Base-by-base conservation (phyloP, 2,797 vertebrate genomes). In the Neopelma chrysocephalum region DNA sequence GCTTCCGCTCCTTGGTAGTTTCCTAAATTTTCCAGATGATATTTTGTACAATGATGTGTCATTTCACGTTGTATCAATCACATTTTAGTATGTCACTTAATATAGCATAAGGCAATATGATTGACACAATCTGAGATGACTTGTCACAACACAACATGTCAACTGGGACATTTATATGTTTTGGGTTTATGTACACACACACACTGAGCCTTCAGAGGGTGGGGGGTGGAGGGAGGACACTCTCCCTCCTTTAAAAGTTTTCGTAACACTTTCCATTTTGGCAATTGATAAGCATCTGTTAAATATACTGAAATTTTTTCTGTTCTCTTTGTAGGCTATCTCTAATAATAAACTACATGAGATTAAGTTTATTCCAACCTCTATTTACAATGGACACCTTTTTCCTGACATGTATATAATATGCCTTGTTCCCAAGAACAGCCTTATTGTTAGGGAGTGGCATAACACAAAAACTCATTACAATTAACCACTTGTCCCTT, bases 131-230 rank as follows among this genome's bases (percentile, higher is more conserved):
- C 91, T 82, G 94, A 96, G 89, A 96, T 96, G 96, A 81, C 97
- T 97, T 98, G 98, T 98, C 97, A 97, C 94, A 97, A 97, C 93
- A 96, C 75, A 96, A 86, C 89, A 94, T 22, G 19, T 97, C 97
- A 97, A 10, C 85, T 62, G 91, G 92, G 91, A 97, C 93, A 78
- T 94, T 76, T 97, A 88, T 93, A 91, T 93, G 87, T 69, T 94
- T 94, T 82, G 85, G 84, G 57, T 80, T 91, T 91, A 53, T 51
- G 34, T 86, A 78, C 13, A 40, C n/a, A 86, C 34, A 85, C 15
- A 82, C 11, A 32, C 4, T 0, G 1, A 65, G 21, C 45, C 76
- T 83, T 94, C 61, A 60, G 8, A 71, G 23, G 10, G 15, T 23
- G 17, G 40, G 5, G 23, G 17, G 31, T 31, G 31, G 50, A 40